Conservation (phyloP, 2,888 invertebrate genomes). For the Mythimna ferrago region DNA sequence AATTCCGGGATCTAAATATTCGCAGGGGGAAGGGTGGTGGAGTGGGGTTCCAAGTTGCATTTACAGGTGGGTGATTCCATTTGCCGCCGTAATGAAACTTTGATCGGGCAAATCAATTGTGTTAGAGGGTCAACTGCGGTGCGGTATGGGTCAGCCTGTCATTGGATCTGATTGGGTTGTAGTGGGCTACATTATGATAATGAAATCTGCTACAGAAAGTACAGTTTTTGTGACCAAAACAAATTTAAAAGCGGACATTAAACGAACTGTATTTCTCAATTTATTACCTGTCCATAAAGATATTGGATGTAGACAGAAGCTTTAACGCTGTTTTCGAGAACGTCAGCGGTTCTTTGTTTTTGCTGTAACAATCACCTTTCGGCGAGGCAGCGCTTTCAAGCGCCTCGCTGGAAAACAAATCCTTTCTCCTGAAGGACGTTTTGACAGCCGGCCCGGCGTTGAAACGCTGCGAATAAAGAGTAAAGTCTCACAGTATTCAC, state of each 20-base stretch:
- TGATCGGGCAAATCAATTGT: constrained; percentile 58
- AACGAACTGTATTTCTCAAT: constrained; percentile 26
- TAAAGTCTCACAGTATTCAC: constrained; percentile 31
- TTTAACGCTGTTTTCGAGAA: constrained; percentile 48
- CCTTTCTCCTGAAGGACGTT: constrained; percentile 52
- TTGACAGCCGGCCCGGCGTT: constrained; percentile 52
- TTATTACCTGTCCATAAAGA: constrained; percentile 44
- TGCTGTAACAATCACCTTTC: constrained; percentile 51
- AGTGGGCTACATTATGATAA: neutral
- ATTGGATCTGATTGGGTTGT: constrained; percentile 18
- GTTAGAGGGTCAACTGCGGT: constrained; percentile 35
- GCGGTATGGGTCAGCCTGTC: constrained; percentile 16
- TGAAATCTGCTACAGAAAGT: neutral
- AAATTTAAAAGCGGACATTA: constrained; percentile 33
- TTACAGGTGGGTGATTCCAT: constrained; percentile 63
- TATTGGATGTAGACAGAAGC: constrained; percentile 38
- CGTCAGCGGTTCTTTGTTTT: constrained; percentile 54
- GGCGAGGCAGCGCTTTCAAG: constrained; percentile 43
- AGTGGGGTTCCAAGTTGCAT: constrained; percentile 35
- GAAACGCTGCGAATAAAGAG: constrained; percentile 30
- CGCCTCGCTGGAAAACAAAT: constrained; percentile 50
- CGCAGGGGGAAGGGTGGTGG: constrained; percentile 12
- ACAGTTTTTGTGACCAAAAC: neutral
- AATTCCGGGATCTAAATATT: constrained; percentile 49
- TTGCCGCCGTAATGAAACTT: constrained; percentile 59